Percentiles rank a stretch among this genome's conserved stretches.
Evolutionary conservation across 92 coral and sea anemone genomes (phyloP).

Genomic region (Phenganax stokvisi): DNA sequence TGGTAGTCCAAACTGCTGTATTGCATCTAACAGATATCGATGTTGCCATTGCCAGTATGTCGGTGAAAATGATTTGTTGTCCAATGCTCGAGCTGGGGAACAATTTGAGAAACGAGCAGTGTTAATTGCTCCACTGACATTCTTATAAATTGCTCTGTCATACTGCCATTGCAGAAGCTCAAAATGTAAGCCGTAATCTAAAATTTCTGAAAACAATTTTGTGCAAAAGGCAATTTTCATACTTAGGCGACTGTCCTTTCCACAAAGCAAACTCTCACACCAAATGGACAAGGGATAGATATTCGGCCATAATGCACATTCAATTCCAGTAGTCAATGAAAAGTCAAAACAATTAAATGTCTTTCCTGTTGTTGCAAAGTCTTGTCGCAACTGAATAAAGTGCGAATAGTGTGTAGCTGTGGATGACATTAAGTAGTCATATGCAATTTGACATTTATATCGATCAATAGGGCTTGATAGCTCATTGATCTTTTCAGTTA

Average conservation of each 20-base stretch:
- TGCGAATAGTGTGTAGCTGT: background rate
- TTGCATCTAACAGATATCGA: conserved; percentile 11
- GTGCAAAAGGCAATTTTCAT: conserved; percentile 23
- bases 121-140: conserved; percentile 48
- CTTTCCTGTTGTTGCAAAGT: background rate
- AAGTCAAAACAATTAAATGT: background rate
- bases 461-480: background rate
- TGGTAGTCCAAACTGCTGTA: conserved; percentile 22
- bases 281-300: background rate
- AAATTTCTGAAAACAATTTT: background rate
- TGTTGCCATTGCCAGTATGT: conserved; percentile 38
- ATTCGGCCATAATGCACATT: conserved; percentile 10
- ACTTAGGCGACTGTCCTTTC: conserved; percentile 17
- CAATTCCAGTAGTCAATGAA: background rate
- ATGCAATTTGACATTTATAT: background rate
- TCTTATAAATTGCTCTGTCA: conserved; percentile 50
- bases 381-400: background rate
- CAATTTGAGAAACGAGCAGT: conserved; percentile 17
- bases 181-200: background rate
- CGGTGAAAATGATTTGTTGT: conserved; percentile 8
- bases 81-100: conserved; percentile 22
- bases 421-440: background rate
- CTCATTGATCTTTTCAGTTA: background rate
- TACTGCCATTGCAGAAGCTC: conserved; percentile 56
- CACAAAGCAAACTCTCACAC: background rate